A percentile compares a stretch with the other conserved stretches of the same genome.
Conservation (phyloP, 2,113 vertebrate species). For the Rhineura floridana region DNA sequence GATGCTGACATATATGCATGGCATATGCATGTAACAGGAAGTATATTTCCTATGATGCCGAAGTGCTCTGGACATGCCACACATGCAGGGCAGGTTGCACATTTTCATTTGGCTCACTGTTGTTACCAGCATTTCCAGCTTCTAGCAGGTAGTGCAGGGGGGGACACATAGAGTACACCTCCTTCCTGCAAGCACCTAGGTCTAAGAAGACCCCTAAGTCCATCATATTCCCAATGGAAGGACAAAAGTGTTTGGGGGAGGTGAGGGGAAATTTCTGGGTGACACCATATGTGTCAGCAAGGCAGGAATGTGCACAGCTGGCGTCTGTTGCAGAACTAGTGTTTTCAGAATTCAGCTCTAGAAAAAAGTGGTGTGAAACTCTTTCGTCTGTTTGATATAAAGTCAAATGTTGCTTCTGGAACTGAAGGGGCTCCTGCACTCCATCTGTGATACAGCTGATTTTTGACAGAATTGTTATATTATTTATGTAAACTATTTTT, state of each 20-base stretch:
- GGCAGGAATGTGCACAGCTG: neutral
- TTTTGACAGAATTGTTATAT: no score
- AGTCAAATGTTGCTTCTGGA: neutral
- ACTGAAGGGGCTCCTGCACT: constrained; percentile 9
- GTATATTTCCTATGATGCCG: no score
- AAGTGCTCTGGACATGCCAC: no score
- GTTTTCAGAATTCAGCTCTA: neutral
- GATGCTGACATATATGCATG: no score
- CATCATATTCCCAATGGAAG: neutral
- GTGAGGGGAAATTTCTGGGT: neutral
- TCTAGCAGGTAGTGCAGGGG: neutral
- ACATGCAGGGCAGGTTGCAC: no score
- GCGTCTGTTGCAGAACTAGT: neutral
- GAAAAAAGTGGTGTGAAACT: neutral
- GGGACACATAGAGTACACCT: neutral
- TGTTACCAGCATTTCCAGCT: neutral
- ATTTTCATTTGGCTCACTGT: neutral
- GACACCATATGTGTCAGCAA: no score
- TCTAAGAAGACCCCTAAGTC: neutral
- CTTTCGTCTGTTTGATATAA: neutral
- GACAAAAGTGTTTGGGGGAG: neutral
- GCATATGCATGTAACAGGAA: no score
- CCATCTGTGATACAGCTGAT: neutral
- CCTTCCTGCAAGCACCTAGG: no score
- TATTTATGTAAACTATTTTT: no score